Percentiles rank a stretch among this genome's conserved stretches.
These are phyloP conservation scores for Nemoura dubitans DNA, from an alignment of 2,888 invertebrate species.

Conservation along the genomic window DNA sequence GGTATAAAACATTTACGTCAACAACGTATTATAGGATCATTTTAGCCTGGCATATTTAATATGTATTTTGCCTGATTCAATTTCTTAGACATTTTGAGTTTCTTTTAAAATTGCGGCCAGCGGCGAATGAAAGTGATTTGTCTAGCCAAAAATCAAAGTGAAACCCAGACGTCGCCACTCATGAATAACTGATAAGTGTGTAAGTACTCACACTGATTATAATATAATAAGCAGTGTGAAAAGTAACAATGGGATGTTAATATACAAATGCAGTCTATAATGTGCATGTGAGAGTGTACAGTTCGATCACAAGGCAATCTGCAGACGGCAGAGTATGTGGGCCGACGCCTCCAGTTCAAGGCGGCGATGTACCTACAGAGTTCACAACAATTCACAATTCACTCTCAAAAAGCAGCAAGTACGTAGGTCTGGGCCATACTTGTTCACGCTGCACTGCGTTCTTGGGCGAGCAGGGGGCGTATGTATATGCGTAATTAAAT, in stretches of 20 bases:
- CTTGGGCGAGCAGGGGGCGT: neutral
- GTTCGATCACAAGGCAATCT: neutral
- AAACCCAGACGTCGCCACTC: neutral
- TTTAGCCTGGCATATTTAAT: no score
- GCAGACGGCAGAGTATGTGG: neutral
- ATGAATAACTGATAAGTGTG: neutral
- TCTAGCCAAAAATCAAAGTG: neutral
- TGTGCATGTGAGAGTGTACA: neutral
- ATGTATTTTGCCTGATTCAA: no score
- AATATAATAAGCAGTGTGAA: neutral
- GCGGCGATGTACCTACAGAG: neutral
- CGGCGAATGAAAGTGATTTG: neutral
- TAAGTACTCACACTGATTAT: neutral
- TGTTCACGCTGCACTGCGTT: neutral
- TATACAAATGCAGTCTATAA: neutral
- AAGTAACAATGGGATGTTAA: neutral
- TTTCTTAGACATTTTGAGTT: no score
- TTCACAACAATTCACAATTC: neutral
- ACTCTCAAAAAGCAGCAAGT: no score
- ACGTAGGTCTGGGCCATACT: neutral
- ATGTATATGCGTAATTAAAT: neutral
- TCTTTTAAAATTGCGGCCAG: neutral
- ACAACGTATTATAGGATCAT: no score
- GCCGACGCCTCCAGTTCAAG: slow-evolving; percentile 22
- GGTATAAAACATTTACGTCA: no score